These are phyloP conservation scores for Crioceris asparagi DNA, from an alignment of 2,888 invertebrate genomes.

Conservation along the genomic window DNA sequence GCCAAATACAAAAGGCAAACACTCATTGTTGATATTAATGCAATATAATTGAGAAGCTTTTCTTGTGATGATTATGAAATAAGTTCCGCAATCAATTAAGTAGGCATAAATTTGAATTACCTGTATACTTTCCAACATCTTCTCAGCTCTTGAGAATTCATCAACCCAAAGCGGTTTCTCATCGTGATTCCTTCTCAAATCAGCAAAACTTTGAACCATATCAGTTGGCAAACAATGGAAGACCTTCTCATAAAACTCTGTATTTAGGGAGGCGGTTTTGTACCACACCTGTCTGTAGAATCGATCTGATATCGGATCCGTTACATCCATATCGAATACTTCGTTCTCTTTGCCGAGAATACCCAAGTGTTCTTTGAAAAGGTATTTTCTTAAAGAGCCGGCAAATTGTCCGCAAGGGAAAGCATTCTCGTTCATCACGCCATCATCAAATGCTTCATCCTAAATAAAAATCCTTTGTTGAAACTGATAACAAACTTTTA, in stretches of 20 bases:
- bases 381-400: conserved; percentile 67
- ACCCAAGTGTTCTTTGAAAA: conserved; percentile 91
- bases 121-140: conserved; percentile 61
- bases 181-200: conserved; percentile 66
- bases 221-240: conserved; percentile 89
- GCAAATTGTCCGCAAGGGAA: conserved; percentile 82
- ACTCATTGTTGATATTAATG: no score
- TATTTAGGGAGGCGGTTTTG: conserved; percentile 68
- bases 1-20: no score
- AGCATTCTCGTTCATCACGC: conserved; percentile 69
- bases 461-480: conserved; percentile 34
- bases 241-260: conserved; percentile 80
- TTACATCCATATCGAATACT: conserved; percentile 46
- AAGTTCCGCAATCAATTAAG: no score
- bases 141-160: conserved; percentile 61
- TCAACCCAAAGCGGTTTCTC: conserved; percentile 60
- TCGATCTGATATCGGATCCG: conserved; percentile 67
- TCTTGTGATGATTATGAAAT: no score
- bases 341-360: conserved; percentile 41
- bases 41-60: no score
- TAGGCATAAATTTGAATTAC: no score
- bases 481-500: no score
- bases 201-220: conserved; percentile 63
- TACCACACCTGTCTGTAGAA: conserved; percentile 85
- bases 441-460: conserved; percentile 72